Percentiles rank a stretch among this genome's conserved stretches.
Conservation (phyloP, 2,113 vertebrate species). For the Bos taurus region ARS-UCD2.0 NC_037344.1:47559001-47559500, state of each 20-base stretch:
- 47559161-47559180: fast-evolving
- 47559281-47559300: fast-evolving
- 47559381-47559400: no score
- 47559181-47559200: background rate
- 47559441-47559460: background rate
- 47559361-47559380: background rate
- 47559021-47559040: background rate
- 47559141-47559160: background rate
- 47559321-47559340: fast-evolving
- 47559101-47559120: fast-evolving
- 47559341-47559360: background rate
- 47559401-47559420: background rate
- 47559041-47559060: fast-evolving
- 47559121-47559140: fast-evolving
- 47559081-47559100: fast-evolving
- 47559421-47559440: background rate
- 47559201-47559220: background rate
- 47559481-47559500: background rate
- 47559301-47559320: fast-evolving
- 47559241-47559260: fast-evolving
- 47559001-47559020: fast-evolving
- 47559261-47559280: no score
- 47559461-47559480: background rate
- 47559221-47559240: background rate
- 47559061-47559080: fast-evolving